Evolutionary conservation across 2,888 invertebrate genomes (phyloP).

Genomic region (Esperia sulphurella): DNA sequence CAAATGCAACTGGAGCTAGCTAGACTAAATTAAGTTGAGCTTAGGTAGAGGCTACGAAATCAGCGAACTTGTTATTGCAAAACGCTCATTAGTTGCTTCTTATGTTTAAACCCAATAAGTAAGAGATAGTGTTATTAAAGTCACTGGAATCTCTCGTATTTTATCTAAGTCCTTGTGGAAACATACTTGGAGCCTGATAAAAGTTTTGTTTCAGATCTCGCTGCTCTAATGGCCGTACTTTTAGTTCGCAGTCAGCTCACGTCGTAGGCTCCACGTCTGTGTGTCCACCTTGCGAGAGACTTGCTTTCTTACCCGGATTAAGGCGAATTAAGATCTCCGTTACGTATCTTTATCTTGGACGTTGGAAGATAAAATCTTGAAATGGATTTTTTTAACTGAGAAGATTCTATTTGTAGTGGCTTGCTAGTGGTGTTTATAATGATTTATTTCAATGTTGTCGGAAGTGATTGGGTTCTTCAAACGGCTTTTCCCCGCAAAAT

Average conservation of each 20-base stretch:
- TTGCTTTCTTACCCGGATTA: slow-evolving; percentile 67
- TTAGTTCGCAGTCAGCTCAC: slow-evolving; percentile 45
- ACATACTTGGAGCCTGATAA: too few relatives aligned
- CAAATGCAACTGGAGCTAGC: slow-evolving; percentile 34
- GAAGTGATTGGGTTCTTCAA: too few relatives aligned
- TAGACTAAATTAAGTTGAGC: slow-evolving; percentile 39
- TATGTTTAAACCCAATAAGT: too few relatives aligned
- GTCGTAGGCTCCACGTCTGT: slow-evolving; percentile 42
- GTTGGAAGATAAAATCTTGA: slow-evolving; percentile 11
- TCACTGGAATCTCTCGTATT: too few relatives aligned
- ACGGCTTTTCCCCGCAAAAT: too few relatives aligned
- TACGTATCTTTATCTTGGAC: slow-evolving; percentile 58
- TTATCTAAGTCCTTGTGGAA: too few relatives aligned
- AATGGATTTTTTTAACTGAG: neutral
- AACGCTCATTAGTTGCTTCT: neutral
- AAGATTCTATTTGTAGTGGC: neutral
- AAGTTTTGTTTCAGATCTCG: too few relatives aligned
- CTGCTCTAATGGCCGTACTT: slow-evolving; percentile 26
- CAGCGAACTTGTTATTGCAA: slow-evolving; percentile 10
- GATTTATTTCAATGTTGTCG: too few relatives aligned
- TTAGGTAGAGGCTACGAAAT: slow-evolving; percentile 24
- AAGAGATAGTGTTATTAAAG: too few relatives aligned
- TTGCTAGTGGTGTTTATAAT: too few relatives aligned
- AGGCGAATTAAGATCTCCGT: slow-evolving; percentile 65
- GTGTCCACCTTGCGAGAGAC: slow-evolving; percentile 60